A percentile compares a stretch with the other conserved stretches of the same genome.
Conservation (phyloP, 2,113 vertebrate species). For the Mungos mungo region DNA sequence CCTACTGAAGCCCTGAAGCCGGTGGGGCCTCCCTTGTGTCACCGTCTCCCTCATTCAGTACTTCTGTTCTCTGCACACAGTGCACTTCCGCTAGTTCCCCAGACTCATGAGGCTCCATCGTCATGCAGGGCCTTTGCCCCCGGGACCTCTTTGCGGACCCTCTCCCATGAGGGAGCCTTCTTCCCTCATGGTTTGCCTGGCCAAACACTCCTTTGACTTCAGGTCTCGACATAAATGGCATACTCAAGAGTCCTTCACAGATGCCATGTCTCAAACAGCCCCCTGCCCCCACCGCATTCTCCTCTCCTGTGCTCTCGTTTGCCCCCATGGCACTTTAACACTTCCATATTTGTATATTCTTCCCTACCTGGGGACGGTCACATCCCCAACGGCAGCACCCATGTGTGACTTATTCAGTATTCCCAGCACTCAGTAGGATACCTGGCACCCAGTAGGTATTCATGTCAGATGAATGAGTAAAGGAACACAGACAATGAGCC, state of each 20-base stretch:
- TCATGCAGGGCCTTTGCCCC: neutral
- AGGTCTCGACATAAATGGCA: neutral
- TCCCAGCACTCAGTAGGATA: neutral
- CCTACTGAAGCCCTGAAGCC: neutral
- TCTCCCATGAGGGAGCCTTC: neutral
- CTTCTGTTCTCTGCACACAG: neutral
- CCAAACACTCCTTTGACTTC: neutral
- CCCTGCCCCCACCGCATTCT: no score
- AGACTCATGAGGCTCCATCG: neutral
- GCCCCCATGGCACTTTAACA: neutral
- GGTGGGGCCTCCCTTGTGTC: accelerated
- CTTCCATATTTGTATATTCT: neutral
- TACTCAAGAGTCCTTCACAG: neutral
- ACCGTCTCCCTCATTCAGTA: neutral
- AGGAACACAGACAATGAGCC: neutral
- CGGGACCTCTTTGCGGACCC: neutral
- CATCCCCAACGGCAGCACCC: neutral
- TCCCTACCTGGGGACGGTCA: neutral
- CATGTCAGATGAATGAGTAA: neutral
- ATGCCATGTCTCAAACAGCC: neutral
- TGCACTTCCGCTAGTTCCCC: neutral
- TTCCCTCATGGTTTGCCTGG: neutral
- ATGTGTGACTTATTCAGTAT: neutral
- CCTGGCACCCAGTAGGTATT: neutral
- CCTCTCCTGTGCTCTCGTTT: neutral